Percentiles rank a stretch among this genome's conserved stretches.
Evolutionary conservation across 2,113 vertebrate species (phyloP).

Genomic region (Vulpes ferrilata): DNA sequence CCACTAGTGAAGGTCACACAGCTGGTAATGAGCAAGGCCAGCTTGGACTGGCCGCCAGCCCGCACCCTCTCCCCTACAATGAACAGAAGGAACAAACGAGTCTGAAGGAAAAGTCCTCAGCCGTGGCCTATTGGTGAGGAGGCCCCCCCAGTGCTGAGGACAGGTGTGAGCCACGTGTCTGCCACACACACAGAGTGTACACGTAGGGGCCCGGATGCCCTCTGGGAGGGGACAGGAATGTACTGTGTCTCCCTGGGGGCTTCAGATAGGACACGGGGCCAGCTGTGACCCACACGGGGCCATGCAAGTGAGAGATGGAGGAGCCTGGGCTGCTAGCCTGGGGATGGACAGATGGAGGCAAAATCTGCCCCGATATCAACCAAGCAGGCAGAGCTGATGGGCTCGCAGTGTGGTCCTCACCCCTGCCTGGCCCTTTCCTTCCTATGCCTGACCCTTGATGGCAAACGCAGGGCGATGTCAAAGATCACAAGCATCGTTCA

Average conservation of each 20-base stretch:
- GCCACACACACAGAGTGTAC: accelerated
- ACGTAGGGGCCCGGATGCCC: accelerated
- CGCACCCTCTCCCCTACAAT: neutral
- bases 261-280: accelerated
- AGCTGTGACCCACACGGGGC: accelerated
- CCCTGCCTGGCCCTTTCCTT: neutral
- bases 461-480: accelerated
- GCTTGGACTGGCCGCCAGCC: neutral
- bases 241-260: accelerated
- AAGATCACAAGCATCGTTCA: accelerated
- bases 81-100: neutral
- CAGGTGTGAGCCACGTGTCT: accelerated
- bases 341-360: neutral
- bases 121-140: too few species aligned
- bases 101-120: neutral
- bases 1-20: accelerated
- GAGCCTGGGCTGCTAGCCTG: neutral
- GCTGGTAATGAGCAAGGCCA: neutral
- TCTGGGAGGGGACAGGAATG: neutral
- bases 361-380: accelerated
- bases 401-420: neutral
- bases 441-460: accelerated
- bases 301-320: accelerated
- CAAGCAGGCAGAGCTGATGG: accelerated
- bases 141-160: too few species aligned